Base-by-base conservation (phyloP, 2,888 invertebrate genomes). In the Acronicta psi region DNA sequence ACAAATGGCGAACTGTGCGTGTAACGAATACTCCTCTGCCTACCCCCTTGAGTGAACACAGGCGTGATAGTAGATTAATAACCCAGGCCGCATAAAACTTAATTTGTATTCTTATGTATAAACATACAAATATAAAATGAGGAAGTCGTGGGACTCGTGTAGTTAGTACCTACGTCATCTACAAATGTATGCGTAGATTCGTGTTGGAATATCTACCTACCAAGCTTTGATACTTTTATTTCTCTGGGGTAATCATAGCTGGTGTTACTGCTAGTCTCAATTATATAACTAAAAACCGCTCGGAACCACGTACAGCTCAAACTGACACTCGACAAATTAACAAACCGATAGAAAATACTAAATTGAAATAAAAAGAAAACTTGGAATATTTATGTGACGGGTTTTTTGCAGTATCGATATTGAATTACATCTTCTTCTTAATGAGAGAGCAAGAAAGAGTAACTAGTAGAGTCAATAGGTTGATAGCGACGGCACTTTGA, bases 181-280 rank as follows among this genome's bases (percentile, higher is more conserved):
- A 45, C 31, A 10, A 50, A 18, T n/a, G 31, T n/a, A 31, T 18
- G 18, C 51, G 23, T 31, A 42, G 46, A 63, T 55, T 63, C 29
- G 45, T 25, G 46, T 37, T 34, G 40, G 23, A 41, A 53, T 37
- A 54, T 38, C 34, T 31, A 54, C 29, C 34, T 34, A 54, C 29
- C 34, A 25, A 54, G 31, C 31, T 31, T 43, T 29, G 23, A 17
- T 34, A n/a, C 10, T 60, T n/a, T n/a, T 16, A 34, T 54, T 46
- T 25, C 54, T 46, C 42, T n/a, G 5, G 62, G 54, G 62, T 61
- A 43, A 63, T 60, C 45, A 45, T 43, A 45, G 31, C 25, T 42
- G 34, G 7, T 1, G 7, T 34, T n/a, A 34, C 34, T n/a, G n/a
- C 18, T 31, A 45, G 50, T 38, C 31, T 37, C 40, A 46, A 40